These are phyloP conservation scores for Hemibagrus wyckioides DNA, from an alignment of 2,113 vertebrate species.

Conservation along the genomic window DNA sequence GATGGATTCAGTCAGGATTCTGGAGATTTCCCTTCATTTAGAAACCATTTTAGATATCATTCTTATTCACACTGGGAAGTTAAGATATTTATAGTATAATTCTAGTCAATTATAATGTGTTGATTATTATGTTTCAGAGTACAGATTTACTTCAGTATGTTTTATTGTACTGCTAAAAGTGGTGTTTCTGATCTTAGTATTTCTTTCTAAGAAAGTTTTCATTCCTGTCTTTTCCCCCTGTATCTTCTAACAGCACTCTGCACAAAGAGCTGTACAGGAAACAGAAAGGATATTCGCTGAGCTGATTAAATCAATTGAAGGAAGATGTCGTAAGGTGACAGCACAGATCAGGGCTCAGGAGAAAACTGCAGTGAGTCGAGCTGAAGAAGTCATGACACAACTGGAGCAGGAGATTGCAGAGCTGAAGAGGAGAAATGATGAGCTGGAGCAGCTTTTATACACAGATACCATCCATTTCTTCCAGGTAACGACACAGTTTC, in stretches of 20 bases:
- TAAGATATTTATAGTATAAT: neutral
- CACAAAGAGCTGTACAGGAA: neutral
- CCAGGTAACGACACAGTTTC: neutral
- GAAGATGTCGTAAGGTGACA: neutral
- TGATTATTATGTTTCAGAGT: neutral
- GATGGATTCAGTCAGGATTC: neutral
- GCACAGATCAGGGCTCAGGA: neutral
- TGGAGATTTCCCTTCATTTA: neutral
- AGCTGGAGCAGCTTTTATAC: neutral
- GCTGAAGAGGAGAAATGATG: neutral
- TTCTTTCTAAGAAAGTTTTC: neutral
- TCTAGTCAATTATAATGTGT: neutral
- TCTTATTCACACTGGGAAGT: neutral
- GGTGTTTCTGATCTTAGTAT: neutral
- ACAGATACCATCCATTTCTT: neutral
- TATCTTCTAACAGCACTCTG: neutral
- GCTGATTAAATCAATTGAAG: neutral
- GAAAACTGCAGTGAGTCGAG: constrained; percentile 18
- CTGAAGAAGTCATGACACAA: neutral
- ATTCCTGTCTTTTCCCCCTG: neutral
- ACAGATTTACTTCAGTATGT: neutral
- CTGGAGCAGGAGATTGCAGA: neutral
- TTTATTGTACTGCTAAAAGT: neutral
- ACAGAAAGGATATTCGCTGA: neutral
- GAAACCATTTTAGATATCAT: neutral